Base-by-base conservation (phyloP, 1,140 invertebrate species). In the Calliopsis andreniformis region DNA sequence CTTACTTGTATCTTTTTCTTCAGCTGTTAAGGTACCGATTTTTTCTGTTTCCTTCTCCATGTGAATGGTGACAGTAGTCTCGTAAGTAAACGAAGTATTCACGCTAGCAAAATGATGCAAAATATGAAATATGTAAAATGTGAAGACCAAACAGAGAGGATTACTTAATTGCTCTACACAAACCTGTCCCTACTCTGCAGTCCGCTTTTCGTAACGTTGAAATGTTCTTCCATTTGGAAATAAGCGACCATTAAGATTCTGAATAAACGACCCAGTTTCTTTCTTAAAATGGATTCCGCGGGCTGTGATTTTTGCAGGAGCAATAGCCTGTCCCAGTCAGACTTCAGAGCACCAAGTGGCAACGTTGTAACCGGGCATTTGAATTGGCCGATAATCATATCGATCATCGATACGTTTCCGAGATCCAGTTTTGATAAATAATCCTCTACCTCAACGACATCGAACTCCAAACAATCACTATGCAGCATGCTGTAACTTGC, bases 251-350 rank as follows among this genome's bases (percentile, higher is more conserved):
- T 35, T 25, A 89, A 70, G 35, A 89, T 32, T 35, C 79, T 72
- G 30, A 82, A 83, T 3, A 89, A 47, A 49, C 79, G 43, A 39
- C 66, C 25, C 1, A 89, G 77, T 58, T 87, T 85, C 5, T 75
- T 51, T 2, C 59, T 47, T n/a, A 87, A n/a, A 16, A 72, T 42
- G 0, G 86, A 80, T 2, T 45, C 58, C 7, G 81, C 66, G 0
- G 86, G 82, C 45, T 80, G 85, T 2, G 78, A 55, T 3, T 80
- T 51, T 32, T 55, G 64, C n/a, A 87, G 68, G 6, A 87, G 42
- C 23, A 79, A 1, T n/a, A 89, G 32, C 42, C 86, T 79, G 8
- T 64, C 23, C 87, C 87, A 89, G 51, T 89, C 87, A 0, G 85
- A 80, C 8, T 58, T 62, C 1, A 86, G 39, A 12, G 73, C 45